Evolutionary conservation across 2,888 invertebrate genomes (phyloP).

Genomic region (Nomada goodeniana): DNA sequence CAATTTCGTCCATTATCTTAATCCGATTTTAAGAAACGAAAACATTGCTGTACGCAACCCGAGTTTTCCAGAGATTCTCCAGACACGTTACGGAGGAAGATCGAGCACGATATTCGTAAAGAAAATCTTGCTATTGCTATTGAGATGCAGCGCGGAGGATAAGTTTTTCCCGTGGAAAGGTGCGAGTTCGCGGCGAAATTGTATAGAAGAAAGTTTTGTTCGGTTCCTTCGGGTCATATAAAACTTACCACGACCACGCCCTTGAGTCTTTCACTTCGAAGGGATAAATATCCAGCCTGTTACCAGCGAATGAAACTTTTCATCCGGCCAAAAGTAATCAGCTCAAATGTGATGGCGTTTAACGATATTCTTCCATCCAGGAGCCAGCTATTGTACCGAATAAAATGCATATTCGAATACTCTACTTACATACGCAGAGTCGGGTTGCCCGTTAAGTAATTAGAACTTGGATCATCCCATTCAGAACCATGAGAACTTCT

Average conservation of each 20-base stretch:
- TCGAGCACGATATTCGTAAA: slow-evolving; percentile 40
- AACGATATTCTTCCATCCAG: not conserved
- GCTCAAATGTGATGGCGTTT: not conserved
- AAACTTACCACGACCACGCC: slow-evolving; percentile 71
- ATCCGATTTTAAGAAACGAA: not conserved
- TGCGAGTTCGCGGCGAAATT: slow-evolving; percentile 67
- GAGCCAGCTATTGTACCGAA: not conserved
- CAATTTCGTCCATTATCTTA: slow-evolving; percentile 33
- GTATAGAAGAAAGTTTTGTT: slow-evolving; percentile 72
- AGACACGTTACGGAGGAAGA: slow-evolving; percentile 5
- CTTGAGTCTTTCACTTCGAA: slow-evolving; percentile 61
- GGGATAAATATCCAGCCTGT: slow-evolving; percentile 67
- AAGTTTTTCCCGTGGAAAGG: slow-evolving; percentile 60
- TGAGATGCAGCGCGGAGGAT: slow-evolving; percentile 60
- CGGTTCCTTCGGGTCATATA: slow-evolving; percentile 70
- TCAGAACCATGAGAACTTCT: slow-evolving; percentile 6
- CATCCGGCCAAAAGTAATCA: slow-evolving; percentile 55
- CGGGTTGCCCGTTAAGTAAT: not conserved
- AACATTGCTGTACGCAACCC: not conserved
- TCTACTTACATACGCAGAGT: not conserved
- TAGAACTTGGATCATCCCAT: not conserved
- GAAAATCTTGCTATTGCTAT: slow-evolving; percentile 38
- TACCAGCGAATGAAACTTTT: slow-evolving; percentile 61
- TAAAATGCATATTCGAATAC: not conserved
- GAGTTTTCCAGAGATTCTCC: not conserved